phyloP scores from a whole-genome alignment of 1,140 invertebrate species.

The Drosophila kanapiae region DNA sequence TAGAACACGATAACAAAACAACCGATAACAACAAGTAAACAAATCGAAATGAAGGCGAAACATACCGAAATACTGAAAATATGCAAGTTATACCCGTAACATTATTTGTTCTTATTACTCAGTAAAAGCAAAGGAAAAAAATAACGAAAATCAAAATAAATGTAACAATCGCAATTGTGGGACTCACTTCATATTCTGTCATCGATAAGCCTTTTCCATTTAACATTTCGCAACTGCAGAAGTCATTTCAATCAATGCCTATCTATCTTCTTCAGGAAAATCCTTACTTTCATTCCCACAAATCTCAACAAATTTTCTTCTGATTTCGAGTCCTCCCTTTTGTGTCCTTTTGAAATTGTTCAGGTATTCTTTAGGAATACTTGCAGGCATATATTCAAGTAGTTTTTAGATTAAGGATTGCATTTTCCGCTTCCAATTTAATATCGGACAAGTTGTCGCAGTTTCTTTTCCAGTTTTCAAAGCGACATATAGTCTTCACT shows the following conservation, averaged over 20 bases:
- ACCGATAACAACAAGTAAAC: background rate
- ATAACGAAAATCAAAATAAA: slow-evolving; percentile 34
- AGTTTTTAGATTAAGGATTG: slow-evolving; percentile 21
- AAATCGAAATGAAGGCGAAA: background rate
- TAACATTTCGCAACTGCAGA: background rate
- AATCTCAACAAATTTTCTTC: too few relatives aligned
- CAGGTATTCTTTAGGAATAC: slow-evolving; percentile 9
- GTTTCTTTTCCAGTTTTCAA: background rate
- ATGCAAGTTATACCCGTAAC: slow-evolving; percentile 37
- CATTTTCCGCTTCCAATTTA: background rate
- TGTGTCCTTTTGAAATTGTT: background rate
- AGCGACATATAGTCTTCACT: too few relatives aligned
- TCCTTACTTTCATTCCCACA: background rate
- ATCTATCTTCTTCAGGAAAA: background rate
- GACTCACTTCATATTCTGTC: slow-evolving; percentile 13
- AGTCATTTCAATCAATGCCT: background rate
- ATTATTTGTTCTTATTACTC: slow-evolving; percentile 22
- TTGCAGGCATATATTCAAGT: slow-evolving; percentile 8
- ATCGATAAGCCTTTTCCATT: background rate
- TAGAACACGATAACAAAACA: slow-evolving; percentile 16
- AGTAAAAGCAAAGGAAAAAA: background rate
- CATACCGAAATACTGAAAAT: background rate
- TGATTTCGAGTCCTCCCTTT: background rate
- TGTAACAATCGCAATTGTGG: slow-evolving; percentile 35
- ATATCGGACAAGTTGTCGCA: background rate